These are phyloP conservation scores for Austrofundulus limnaeus DNA, from an alignment of 2,113 vertebrate genomes.

Conservation along the genomic window DNA sequence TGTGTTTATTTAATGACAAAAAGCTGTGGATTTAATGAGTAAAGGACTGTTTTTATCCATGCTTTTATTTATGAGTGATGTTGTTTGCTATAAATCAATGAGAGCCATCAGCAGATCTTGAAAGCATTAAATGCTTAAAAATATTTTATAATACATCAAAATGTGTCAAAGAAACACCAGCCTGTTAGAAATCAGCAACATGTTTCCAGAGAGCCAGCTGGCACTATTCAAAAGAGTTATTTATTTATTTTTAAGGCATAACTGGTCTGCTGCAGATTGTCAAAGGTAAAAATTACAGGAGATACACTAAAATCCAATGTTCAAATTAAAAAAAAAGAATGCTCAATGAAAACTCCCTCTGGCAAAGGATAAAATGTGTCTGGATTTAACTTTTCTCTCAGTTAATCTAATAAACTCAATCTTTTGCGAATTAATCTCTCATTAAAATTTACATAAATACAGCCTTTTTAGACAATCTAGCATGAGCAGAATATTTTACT, in stretches of 20 bases:
- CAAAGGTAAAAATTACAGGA: conserved; percentile 13
- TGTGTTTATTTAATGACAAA: conserved; percentile 56
- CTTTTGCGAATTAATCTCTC: conserved; percentile 42
- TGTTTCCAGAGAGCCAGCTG: conserved; percentile 13
- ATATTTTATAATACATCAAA: conserved; percentile 27
- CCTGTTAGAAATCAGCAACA: not conserved
- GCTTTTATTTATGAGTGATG: conserved; percentile 36
- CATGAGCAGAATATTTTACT: conserved; percentile 28
- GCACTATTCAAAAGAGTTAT: conserved; percentile 11
- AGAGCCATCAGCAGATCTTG: conserved; percentile 8
- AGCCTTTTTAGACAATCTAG: conserved; percentile 12
- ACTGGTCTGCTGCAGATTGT: not conserved
- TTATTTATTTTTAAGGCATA: conserved; percentile 5
- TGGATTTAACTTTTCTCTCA: conserved; percentile 51
- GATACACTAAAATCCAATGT: conserved; percentile 34
- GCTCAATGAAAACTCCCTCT: conserved; percentile 29
- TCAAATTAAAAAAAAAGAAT: conserved; percentile 26
- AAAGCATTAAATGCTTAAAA: conserved; percentile 25
- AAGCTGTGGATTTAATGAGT: conserved; percentile 47
- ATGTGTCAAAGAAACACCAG: conserved; percentile 5
- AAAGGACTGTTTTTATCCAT: conserved; percentile 31
- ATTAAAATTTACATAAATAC: conserved; percentile 36
- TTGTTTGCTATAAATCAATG: conserved; percentile 44
- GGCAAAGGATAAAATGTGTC: conserved; percentile 37
- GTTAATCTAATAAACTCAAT: conserved; percentile 54